Evolutionary conservation across 2,888 invertebrate species (phyloP).

Genomic region (Pyrrhosoma nymphula): DNA sequence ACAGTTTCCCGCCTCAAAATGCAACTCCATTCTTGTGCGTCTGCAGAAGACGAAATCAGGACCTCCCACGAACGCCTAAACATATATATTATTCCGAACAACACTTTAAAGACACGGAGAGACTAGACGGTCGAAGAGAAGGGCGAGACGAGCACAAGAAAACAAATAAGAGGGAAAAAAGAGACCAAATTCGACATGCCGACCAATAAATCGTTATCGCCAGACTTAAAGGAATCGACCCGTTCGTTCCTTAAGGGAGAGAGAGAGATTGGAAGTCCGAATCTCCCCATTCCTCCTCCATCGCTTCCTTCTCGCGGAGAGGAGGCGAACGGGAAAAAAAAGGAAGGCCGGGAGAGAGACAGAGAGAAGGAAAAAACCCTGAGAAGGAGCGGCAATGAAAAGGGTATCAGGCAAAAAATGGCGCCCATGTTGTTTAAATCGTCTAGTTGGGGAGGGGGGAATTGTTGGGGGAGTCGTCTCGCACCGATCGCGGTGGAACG

Average conservation of each 20-base stretch:
- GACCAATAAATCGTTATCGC: slow-evolving; percentile 62
- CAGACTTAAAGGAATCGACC: slow-evolving; percentile 26
- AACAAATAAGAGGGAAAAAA: slow-evolving; percentile 38
- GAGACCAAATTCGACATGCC: slow-evolving; percentile 29
- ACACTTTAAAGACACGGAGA: slow-evolving; percentile 27
- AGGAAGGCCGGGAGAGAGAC: no score
- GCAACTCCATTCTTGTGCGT: neutral
- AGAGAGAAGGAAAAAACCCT: neutral
- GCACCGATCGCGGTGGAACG: neutral
- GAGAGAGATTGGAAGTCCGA: neutral
- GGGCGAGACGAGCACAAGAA: neutral
- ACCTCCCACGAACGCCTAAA: neutral
- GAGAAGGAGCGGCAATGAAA: slow-evolving; percentile 20
- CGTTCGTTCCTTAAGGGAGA: neutral
- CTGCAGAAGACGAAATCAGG: neutral
- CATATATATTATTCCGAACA: slow-evolving; percentile 44
- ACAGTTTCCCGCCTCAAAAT: neutral
- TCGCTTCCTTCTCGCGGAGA: neutral
- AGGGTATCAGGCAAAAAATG: neutral
- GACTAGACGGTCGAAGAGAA: neutral
- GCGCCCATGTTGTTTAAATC: neutral
- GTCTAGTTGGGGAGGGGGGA: neutral
- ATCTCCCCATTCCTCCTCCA: neutral
- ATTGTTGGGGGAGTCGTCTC: neutral
- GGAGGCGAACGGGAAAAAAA: neutral